phyloP scores from a whole-genome alignment of 2,113 vertebrate species.

The Dipodomys stephensi region DNA sequence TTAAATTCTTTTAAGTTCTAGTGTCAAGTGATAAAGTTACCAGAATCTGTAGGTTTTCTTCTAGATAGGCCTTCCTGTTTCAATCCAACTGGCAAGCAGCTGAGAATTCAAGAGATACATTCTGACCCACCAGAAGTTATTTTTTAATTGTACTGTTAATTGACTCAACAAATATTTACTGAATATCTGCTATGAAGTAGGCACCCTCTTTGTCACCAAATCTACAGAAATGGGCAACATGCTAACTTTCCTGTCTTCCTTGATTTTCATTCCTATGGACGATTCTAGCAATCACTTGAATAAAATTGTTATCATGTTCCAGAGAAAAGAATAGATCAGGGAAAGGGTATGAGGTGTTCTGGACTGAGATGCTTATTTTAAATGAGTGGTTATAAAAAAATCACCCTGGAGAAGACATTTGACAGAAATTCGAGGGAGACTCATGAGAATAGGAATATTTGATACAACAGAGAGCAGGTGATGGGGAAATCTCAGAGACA shows the following conservation, averaged over 20 bases:
- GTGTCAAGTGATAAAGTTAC: constrained; percentile 1
- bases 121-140: background rate
- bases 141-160: too few relatives aligned
- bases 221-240: background rate
- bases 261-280: background rate
- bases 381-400: background rate
- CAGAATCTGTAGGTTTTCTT: background rate
- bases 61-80: background rate
- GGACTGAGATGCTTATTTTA: background rate
- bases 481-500: background rate
- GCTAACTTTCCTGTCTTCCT: background rate
- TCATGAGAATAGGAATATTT: background rate
- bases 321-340: background rate
- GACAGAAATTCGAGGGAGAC: background rate
- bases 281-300: background rate
- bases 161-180: constrained; percentile 11
- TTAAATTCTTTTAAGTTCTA: background rate
- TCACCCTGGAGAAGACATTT: background rate
- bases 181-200: background rate
- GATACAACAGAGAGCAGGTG: background rate
- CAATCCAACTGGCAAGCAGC: background rate
- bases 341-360: background rate
- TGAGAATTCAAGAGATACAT: background rate
- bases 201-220: background rate
- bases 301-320: background rate